Evolutionary conservation across 2,888 invertebrate species (phyloP).

Genomic region (Tenthredo amoena): DNA sequence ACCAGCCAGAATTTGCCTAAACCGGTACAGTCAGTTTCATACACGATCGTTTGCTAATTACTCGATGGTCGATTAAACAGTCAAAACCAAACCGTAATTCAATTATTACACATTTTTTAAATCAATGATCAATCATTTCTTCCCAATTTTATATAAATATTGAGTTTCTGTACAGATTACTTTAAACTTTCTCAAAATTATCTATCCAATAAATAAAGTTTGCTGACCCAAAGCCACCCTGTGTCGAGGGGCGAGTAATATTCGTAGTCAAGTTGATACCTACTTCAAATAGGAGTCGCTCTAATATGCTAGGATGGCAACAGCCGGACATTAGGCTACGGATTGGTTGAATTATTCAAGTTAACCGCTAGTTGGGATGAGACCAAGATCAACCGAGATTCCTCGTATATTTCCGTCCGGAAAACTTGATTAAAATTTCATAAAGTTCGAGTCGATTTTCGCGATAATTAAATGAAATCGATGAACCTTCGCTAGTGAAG

Average conservation of each 20-base stretch:
- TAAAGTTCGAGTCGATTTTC: not conserved
- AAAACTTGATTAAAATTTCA: slow-evolving; percentile 29
- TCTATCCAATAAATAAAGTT: not conserved
- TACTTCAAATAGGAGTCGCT: slow-evolving; percentile 56
- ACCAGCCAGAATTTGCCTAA: slow-evolving; percentile 28
- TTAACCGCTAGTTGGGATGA: slow-evolving; percentile 62
- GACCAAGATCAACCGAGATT: slow-evolving; percentile 59
- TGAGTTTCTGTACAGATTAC: not conserved
- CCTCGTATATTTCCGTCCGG: not conserved
- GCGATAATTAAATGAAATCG: not conserved
- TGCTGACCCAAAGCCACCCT: not conserved
- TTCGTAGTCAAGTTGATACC: slow-evolving; percentile 7
- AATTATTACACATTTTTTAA: not conserved
- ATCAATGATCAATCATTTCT: not conserved
- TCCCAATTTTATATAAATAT: not conserved
- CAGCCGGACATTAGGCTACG: slow-evolving; percentile 74
- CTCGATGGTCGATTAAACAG: slow-evolving; percentile 24
- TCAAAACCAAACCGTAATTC: not conserved
- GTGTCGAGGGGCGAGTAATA: not conserved
- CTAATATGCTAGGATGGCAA: slow-evolving; percentile 72
- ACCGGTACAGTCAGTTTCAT: slow-evolving; percentile 23
- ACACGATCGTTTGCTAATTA: slow-evolving; percentile 31
- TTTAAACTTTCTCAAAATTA: not conserved
- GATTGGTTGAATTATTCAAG: slow-evolving; percentile 72
- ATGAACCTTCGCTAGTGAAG: not conserved